Conservation (phyloP, 2,113 vertebrate species). For the Entelurus aequoreus region DNA sequence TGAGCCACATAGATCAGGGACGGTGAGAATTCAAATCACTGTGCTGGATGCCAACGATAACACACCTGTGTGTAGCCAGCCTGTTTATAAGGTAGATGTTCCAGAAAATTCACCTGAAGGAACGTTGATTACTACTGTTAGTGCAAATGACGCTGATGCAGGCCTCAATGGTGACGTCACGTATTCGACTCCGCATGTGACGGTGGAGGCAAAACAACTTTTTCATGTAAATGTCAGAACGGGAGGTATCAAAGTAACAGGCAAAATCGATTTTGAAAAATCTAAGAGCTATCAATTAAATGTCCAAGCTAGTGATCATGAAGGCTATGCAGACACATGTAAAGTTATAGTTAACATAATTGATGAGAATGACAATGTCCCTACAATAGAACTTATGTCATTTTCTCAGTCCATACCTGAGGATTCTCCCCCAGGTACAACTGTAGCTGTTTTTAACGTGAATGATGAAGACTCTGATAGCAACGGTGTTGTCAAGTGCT, state of each 20-base stretch:
- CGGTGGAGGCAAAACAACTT: constrained; percentile 26
- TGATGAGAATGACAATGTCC: constrained; percentile 68
- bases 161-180: constrained; percentile 53
- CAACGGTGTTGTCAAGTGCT: constrained; percentile 10
- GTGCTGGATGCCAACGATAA: constrained; percentile 70
- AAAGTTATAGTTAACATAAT: constrained; percentile 61
- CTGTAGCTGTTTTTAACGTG: constrained; percentile 62
- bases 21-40: constrained; percentile 53
- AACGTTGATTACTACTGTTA: constrained; percentile 49
- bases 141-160: constrained; percentile 59
- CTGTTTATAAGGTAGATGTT: constrained; percentile 59
- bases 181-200: constrained; percentile 29
- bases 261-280: constrained; percentile 60
- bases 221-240: constrained; percentile 64
- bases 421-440: constrained; percentile 59
- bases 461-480: constrained; percentile 64
- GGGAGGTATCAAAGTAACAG: constrained; percentile 58
- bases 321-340: constrained; percentile 45
- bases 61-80: constrained; percentile 55
- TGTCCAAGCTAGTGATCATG: constrained; percentile 56
- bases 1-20: constrained; percentile 61
- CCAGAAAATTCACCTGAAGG: constrained; percentile 48
- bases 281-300: constrained; percentile 50
- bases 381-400: constrained; percentile 64
- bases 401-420: constrained; percentile 59